phyloP scores from a whole-genome alignment of 2,888 invertebrate genomes.

The Dasypogon diadema region DNA sequence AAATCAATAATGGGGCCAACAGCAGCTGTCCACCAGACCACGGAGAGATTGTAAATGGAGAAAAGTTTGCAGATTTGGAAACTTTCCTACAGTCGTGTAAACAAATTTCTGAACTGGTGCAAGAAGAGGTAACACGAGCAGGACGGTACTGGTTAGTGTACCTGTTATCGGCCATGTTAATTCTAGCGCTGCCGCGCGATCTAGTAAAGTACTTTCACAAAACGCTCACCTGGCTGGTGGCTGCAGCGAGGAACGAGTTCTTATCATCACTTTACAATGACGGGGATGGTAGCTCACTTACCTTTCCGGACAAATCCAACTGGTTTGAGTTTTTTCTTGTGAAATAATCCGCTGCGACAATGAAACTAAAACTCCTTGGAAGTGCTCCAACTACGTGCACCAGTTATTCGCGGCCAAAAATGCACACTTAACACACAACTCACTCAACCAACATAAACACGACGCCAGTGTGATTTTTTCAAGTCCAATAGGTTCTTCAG shows the following conservation, averaged over 20 bases:
- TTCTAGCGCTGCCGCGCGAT: background rate
- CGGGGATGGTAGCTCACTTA: background rate
- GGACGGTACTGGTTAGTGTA: background rate
- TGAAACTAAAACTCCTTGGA: background rate
- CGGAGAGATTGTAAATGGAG: background rate
- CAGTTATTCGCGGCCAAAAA: background rate
- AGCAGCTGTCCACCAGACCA: conserved; percentile 12
- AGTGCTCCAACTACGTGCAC: background rate
- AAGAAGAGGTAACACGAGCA: background rate
- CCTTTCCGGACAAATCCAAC: background rate
- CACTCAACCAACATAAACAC: background rate
- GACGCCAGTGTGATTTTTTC: background rate
- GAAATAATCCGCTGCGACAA: background rate
- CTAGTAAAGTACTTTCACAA: background rate
- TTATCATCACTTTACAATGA: background rate
- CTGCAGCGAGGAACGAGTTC: background rate
- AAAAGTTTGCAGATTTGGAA: background rate
- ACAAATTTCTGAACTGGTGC: background rate
- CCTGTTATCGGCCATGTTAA: conserved; percentile 28
- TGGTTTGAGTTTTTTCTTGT: background rate
- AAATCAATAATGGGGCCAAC: conserved; percentile 21
- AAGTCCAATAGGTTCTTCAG: background rate
- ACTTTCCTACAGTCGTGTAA: background rate
- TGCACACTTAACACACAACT: background rate
- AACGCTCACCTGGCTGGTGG: background rate